Evolutionary conservation across 2,888 invertebrate genomes (phyloP).

Genomic region (Morinoia aosen): DNA sequence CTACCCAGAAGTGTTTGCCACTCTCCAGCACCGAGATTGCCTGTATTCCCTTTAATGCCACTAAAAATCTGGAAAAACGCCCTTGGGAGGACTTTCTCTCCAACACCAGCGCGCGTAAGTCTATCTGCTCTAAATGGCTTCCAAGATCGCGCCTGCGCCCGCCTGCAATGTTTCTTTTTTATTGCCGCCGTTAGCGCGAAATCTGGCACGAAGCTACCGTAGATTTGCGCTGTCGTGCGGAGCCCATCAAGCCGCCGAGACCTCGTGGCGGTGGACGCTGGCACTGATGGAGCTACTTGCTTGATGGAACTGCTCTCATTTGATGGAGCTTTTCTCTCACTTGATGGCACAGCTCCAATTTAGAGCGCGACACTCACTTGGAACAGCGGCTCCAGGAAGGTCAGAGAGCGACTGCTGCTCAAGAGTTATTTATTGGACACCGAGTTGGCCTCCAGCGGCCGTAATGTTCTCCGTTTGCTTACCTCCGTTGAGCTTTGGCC

Average conservation of each 20-base stretch:
- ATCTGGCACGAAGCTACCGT: slow-evolving; percentile 18
- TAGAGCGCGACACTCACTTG: too few species aligned
- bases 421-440: too few species aligned
- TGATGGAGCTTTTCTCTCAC: background rate
- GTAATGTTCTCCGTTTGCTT: too few species aligned
- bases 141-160: background rate
- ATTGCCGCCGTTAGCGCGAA: slow-evolving; percentile 24
- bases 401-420: too few species aligned
- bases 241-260: background rate
- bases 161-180: slow-evolving; percentile 32
- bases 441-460: too few species aligned
- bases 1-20: too few species aligned
- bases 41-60: background rate
- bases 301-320: background rate
- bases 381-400: too few species aligned
- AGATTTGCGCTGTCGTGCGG: slow-evolving; percentile 13
- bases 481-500: too few species aligned
- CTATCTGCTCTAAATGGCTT: slow-evolving; percentile 43
- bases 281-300: background rate
- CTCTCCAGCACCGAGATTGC: background rate
- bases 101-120: background rate
- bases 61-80: background rate
- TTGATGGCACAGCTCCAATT: too few species aligned
- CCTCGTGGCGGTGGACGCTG: too few species aligned
- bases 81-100: background rate